Evolutionary conservation across 1,140 invertebrate species (phyloP).

Genomic region (Penaeus indicus): DNA sequence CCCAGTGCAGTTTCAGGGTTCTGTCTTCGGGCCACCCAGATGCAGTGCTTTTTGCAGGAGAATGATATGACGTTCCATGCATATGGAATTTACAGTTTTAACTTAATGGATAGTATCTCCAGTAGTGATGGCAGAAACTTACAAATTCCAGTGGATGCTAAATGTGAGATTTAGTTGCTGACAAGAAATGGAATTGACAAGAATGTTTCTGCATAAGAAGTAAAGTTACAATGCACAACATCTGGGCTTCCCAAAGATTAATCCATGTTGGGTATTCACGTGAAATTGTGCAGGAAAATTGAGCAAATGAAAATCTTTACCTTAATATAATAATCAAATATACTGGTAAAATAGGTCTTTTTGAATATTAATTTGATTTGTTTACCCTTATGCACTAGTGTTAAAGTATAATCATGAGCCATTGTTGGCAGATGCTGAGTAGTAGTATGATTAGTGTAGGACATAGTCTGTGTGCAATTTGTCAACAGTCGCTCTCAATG

Average conservation of each 20-base stretch:
- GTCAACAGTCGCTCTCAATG: conserved; percentile 58
- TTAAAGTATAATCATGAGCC: conserved; percentile 59
- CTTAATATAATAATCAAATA: conserved; percentile 29
- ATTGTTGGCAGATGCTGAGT: conserved; percentile 57
- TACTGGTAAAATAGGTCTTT: conserved; percentile 40
- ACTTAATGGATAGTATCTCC: too few relatives aligned
- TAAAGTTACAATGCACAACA: conserved; percentile 1
- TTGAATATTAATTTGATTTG: conserved; percentile 45
- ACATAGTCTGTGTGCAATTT: conserved; percentile 43
- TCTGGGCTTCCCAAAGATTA: conserved; percentile 16
- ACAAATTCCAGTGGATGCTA: too few relatives aligned
- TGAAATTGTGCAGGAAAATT: conserved; percentile 34
- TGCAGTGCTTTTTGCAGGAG: neutral
- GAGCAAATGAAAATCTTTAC: conserved; percentile 32
- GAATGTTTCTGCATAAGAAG: neutral
- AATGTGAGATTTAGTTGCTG: neutral
- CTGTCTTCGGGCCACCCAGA: conserved; percentile 20
- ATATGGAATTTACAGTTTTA: too few relatives aligned
- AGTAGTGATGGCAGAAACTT: too few relatives aligned
- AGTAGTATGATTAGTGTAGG: conserved; percentile 45
- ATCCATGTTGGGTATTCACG: conserved; percentile 29
- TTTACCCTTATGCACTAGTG: conserved; percentile 62
- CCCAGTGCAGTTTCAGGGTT: conserved; percentile 44
- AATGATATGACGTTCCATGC: too few relatives aligned
- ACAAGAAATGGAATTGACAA: conserved; percentile 16